Base-by-base conservation (phyloP, 2,888 invertebrate genomes). In the Cosmorhoe ocellata region DNA sequence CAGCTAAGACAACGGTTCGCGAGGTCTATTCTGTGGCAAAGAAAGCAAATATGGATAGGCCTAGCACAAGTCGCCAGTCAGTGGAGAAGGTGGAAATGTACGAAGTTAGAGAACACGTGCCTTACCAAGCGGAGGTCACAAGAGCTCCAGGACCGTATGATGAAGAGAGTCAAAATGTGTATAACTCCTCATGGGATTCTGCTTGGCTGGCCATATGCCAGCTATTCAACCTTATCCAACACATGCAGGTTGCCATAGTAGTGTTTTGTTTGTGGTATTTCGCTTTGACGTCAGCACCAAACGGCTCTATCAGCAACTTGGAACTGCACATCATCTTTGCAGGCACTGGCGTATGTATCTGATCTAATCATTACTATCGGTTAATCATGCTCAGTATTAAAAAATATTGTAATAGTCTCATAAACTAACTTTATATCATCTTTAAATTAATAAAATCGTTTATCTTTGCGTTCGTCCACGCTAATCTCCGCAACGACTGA, bases 311-410 rank as follows among this genome's bases (percentile, higher is more conserved):
- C 62, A 86, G 74, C 46, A 90, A 88, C 58, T 63, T 89, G 54
- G 86, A 90, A 58, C 64, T 90, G 50, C 91, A 91, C 61, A 87
- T 91, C 8, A 76, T 88, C 46, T 84, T 90, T 55, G 88, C 89
- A 13, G 90, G 90, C 48, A 88, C 90, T 43, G 91, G 91, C 47
- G 91, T 91, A 87, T 50, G 89, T 86, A 79, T 53, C 10, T 34
- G 3, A 18, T 4, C 9, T n/a, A n/a, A n/a, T n/a, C n/a, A n/a
- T n/a, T n/a, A n/a, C n/a, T n/a, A n/a, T n/a, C n/a, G n/a, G n/a
- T n/a, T n/a, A n/a, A n/a, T n/a, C n/a, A n/a, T n/a, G n/a, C n/a
- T n/a, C n/a, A n/a, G n/a, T n/a, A n/a, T 18, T 18, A 18, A 18
- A 18, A 18, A 18, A 18, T 18, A 18, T n/a, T n/a, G n/a, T n/a